Conservation (phyloP, 1,140 invertebrate species). For the Bicyclus anynana region DNA sequence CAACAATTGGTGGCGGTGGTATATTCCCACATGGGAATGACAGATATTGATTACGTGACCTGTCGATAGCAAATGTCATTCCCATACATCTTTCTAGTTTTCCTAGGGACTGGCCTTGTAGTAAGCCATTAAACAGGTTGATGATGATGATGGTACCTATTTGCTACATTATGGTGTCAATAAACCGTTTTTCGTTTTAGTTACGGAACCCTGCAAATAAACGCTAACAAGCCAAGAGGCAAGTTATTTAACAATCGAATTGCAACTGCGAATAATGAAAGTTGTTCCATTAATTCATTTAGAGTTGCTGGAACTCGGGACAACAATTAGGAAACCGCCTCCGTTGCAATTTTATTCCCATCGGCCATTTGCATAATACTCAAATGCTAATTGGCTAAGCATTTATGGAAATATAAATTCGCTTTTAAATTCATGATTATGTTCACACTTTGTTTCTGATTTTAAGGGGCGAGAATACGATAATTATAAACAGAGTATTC, state of each 20-base stretch:
- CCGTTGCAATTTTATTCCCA: conserved; percentile 7
- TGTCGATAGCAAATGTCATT: too few relatives aligned
- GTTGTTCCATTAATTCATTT: conserved; percentile 7
- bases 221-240: background rate
- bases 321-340: conserved; percentile 8
- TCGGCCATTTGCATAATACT: conserved; percentile 6
- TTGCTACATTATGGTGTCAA: too few relatives aligned
- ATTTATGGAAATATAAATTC: conserved; percentile 2
- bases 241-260: conserved; percentile 3
- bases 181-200: too few relatives aligned
- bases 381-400: conserved; percentile 8
- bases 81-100: too few relatives aligned
- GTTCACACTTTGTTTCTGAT: background rate
- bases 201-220: background rate
- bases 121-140: too few relatives aligned
- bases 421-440: background rate
- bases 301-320: conserved; percentile 5
- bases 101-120: too few relatives aligned
- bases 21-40: too few relatives aligned
- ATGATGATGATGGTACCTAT: too few relatives aligned
- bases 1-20: too few relatives aligned
- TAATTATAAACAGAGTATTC: too few relatives aligned
- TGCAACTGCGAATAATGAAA: conserved; percentile 7
- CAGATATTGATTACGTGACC: too few relatives aligned
- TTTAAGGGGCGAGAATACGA: background rate